Conservation (phyloP, 2,888 invertebrate species). For the Itoplectis maculator region DNA sequence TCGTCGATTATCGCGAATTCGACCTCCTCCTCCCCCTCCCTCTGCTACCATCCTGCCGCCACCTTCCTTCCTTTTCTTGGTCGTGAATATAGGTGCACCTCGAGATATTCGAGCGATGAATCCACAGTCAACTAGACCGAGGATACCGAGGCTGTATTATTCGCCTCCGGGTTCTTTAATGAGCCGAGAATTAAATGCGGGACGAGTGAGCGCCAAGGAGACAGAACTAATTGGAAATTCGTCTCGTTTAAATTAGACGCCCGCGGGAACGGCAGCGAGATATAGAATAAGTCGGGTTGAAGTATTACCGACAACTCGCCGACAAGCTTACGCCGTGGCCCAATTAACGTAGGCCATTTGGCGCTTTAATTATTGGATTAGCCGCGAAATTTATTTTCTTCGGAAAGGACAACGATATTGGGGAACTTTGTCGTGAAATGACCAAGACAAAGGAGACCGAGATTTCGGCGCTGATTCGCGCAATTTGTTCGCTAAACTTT, state of each 20-base stretch:
- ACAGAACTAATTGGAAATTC: slow-evolving; percentile 51
- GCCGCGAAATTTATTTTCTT: slow-evolving; percentile 5
- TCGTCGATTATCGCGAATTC: slow-evolving; percentile 32
- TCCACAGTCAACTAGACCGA: slow-evolving; percentile 1
- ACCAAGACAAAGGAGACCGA: neutral
- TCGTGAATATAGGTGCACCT: neutral
- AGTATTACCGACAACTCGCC: slow-evolving; percentile 34
- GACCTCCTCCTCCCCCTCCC: neutral
- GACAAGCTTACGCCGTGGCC: slow-evolving; percentile 6
- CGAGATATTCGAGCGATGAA: slow-evolving; percentile 4
- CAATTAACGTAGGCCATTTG: slow-evolving; percentile 23
- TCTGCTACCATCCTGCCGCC: no score
- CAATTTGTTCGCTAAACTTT: neutral
- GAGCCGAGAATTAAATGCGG: slow-evolving; percentile 45
- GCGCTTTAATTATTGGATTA: slow-evolving; percentile 32
- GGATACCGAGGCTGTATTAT: slow-evolving; percentile 23
- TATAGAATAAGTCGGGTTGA: neutral
- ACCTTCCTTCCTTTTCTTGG: no score
- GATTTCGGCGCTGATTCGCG: neutral
- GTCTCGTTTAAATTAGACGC: slow-evolving; percentile 41
- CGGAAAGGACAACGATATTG: neutral
- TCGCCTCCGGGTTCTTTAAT: slow-evolving; percentile 47
- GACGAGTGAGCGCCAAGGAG: slow-evolving; percentile 20
- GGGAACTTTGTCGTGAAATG: slow-evolving; percentile 1
- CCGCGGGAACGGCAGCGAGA: neutral